Evolutionary conservation across 2,888 invertebrate genomes (phyloP), one percentile per base, ranked within the genome.

Genomic region (Drosophila aldrichi): DNA sequence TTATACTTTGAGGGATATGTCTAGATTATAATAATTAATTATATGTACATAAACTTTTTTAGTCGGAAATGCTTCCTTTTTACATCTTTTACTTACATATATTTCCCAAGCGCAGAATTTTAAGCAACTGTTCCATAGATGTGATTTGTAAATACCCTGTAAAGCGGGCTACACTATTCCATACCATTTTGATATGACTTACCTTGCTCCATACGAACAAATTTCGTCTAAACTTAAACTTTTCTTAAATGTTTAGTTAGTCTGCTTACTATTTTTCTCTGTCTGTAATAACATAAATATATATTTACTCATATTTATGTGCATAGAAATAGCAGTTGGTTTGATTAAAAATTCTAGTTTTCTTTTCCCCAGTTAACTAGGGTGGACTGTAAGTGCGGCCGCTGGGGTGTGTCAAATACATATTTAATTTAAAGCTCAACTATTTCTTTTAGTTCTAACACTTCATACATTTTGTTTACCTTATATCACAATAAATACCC

Each of bases 291-390:
- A 5, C 2, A 48, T 29, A 48, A 10, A 10, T 48, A 48, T n/a
- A n/a, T 29, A 9, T 48, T 4, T 29, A 48, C n/a, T 16, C 9
- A 48, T n/a, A n/a, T 48, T 29, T 48, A 48, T 48, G 48, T 29
- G 48, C 48, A 48, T n/a, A 48, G 8, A 48, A 48, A 48, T 48
- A 5, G n/a, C 29, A 20, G 2, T 48, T n/a, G 48, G n/a, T 10
- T 48, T 48, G 29, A 29, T 32, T 48, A 32, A 29, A 48, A 48
- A 48, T 48, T 32, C 12, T 10, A 2, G 10, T n/a, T 32, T 29
- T 10, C 10, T 48, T 48, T 48, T 6, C 1, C 29, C 18, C 18
- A 48, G 48, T 32, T n/a, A 48, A 48, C 18, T 48, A 29, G 48
- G 32, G 29, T 18, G 32, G 29, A 12, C 48, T 29, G 29, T 18